A percentile compares a stretch with the other conserved stretches of the same genome.
phyloP scores from a whole-genome alignment of 2,113 vertebrate genomes.

The Eclectus roratus region DNA sequence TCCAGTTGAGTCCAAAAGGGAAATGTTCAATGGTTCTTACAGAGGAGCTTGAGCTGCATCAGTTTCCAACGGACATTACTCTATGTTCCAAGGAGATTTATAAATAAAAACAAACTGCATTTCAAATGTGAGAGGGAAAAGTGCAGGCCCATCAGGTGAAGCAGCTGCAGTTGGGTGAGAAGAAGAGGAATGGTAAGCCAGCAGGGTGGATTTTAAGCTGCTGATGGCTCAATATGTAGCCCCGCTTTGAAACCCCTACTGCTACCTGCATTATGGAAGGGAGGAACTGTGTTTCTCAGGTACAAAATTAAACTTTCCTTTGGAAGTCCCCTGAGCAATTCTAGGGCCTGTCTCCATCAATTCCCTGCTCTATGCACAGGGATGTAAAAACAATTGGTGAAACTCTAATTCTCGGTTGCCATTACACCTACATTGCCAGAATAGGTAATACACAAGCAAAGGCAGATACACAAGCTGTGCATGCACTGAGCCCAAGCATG shows the following conservation, averaged over 20 bases:
- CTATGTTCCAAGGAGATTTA: neutral
- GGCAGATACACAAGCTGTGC: neutral
- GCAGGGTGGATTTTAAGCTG: neutral
- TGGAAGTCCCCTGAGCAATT: neutral
- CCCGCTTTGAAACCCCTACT: rapidly evolving
- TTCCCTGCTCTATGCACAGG: neutral
- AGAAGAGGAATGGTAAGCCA: neutral
- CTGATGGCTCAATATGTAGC: rapidly evolving
- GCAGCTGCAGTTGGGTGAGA: neutral
- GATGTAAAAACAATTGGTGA: rapidly evolving
- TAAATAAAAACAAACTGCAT: conserved; percentile 5
- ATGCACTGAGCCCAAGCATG: rapidly evolving
- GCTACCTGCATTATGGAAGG: neutral
- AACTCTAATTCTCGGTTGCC: neutral
- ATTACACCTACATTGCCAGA: neutral
- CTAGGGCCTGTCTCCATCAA: rapidly evolving
- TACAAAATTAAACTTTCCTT: neutral
- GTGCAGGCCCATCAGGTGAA: neutral
- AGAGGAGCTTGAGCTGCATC: neutral
- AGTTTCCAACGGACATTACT: neutral
- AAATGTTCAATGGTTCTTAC: neutral
- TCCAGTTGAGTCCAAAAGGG: neutral
- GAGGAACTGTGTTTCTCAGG: neutral
- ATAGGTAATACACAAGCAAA: rapidly evolving
- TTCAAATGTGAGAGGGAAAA: neutral